These are phyloP conservation scores for Todus mexicanus DNA, from an alignment of 2,797 vertebrate species.

Conservation along the genomic window DNA sequence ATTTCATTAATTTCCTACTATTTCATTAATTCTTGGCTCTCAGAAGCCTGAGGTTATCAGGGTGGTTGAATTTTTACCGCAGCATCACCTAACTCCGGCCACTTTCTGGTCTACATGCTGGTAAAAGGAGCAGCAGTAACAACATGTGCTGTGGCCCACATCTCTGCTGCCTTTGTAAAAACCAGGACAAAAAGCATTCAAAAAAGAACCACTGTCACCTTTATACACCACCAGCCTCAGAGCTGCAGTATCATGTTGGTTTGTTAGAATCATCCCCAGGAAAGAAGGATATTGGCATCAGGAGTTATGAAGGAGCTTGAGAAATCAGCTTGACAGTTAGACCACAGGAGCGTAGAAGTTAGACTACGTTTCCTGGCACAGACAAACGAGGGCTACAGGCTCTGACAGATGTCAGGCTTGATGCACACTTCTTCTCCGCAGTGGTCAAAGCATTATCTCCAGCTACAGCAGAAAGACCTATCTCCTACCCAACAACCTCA, in stretches of 20 bases:
- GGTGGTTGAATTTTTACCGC: not conserved
- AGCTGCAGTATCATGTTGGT: constrained; percentile 15
- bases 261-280: not conserved
- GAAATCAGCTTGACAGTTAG: constrained; percentile 48
- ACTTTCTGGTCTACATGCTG: not conserved
- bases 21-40: too few relatives aligned
- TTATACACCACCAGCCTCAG: constrained; percentile 20
- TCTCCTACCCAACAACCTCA: not conserved
- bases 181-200: constrained; percentile 21
- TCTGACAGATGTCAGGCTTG: not conserved
- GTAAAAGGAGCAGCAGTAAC: not conserved
- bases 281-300: constrained; percentile 18
- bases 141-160: rapidly evolving
- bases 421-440: not conserved
- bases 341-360: not conserved
- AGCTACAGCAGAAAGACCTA: not conserved
- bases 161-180: not conserved
- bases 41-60: not conserved
- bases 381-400: not conserved
- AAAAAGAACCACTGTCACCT: constrained; percentile 14
- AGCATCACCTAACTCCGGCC: not conserved
- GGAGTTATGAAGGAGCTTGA: not conserved
- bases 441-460: not conserved
- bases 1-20: not conserved
- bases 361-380: not conserved